These are phyloP conservation scores for Monopterus albus DNA, from an alignment of 2,113 vertebrate genomes.

Conservation along the genomic window DNA sequence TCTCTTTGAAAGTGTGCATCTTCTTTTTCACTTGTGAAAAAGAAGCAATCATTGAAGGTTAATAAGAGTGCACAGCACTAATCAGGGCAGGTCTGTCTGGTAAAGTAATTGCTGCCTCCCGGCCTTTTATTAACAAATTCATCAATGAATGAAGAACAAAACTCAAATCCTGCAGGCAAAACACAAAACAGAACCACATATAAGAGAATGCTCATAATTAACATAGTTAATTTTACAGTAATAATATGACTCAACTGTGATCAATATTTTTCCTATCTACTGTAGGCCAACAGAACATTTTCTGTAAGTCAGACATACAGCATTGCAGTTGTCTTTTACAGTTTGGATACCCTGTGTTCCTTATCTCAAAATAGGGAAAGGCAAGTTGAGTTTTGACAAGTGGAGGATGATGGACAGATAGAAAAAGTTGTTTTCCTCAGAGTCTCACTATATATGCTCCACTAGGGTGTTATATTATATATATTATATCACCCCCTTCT, in stretches of 20 bases:
- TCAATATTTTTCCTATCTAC: not conserved
- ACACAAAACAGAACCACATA: not conserved
- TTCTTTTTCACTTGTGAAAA: constrained; percentile 43
- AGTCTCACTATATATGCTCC: not conserved
- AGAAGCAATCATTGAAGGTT: constrained; percentile 74
- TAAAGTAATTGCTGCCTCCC: constrained; percentile 38
- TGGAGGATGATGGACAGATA: constrained; percentile 13
- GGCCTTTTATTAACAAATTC: constrained; percentile 46
- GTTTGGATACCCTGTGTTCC: not conserved
- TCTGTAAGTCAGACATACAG: not conserved
- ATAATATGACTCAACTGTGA: not conserved
- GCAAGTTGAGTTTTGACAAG: constrained; percentile 14
- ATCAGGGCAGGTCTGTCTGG: constrained; percentile 48
- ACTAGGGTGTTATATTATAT: not conserved
- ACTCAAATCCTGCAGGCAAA: not conserved
- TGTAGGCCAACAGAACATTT: not conserved
- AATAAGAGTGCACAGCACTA: constrained; percentile 61
- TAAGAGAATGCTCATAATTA: not conserved
- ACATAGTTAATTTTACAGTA: not conserved
- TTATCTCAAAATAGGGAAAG: constrained; percentile 1
- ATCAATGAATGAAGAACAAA: constrained; percentile 28
- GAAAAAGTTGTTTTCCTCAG: constrained; percentile 1
- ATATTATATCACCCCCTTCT: not conserved
- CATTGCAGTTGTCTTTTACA: not conserved
- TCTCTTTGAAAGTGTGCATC: constrained; percentile 24